Conservation (phyloP, 2,113 vertebrate species). For the Arothron firmamentum region DNA sequence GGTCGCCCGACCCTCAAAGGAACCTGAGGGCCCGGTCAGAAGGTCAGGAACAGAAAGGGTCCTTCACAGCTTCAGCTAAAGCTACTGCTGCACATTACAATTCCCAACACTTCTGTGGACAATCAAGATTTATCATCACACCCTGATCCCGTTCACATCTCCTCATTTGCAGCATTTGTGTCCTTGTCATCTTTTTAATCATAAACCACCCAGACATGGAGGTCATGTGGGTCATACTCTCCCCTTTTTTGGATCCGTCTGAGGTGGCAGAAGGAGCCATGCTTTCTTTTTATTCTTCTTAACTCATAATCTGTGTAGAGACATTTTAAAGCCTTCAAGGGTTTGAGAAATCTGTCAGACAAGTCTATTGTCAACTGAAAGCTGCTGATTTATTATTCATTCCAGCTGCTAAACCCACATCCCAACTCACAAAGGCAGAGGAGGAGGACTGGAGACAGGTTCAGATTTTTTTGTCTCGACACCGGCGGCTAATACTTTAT, state of each 20-base stretch:
- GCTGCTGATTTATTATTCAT: conserved; percentile 36
- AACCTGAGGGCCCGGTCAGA: conserved; percentile 64
- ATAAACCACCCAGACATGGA: too few species aligned
- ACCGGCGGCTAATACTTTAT: not conserved
- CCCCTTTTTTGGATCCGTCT: too few species aligned
- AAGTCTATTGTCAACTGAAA: conserved; percentile 6
- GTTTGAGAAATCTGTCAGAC: conserved; percentile 5
- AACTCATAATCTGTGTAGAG: not conserved
- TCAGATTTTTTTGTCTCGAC: conserved; percentile 11
- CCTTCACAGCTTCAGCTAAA: conserved; percentile 2
- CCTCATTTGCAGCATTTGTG: too few species aligned
- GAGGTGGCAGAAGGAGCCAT: too few species aligned
- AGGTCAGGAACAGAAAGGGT: conserved; percentile 11
- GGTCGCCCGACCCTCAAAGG: conserved; percentile 80
- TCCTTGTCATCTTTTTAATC: too few species aligned
- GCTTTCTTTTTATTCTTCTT: too few species aligned
- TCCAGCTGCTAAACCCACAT: conserved; percentile 12
- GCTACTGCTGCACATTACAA: not conserved
- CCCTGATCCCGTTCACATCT: not conserved
- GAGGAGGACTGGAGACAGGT: conserved; percentile 12
- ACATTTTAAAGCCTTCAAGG: conserved; percentile 19
- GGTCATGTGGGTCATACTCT: too few species aligned
- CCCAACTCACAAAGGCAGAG: conserved; percentile 11
- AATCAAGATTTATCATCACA: not conserved
- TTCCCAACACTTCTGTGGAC: not conserved